Percentiles rank a stretch among this genome's conserved stretches.
These are phyloP conservation scores for Nemotelus pantherinus DNA, from an alignment of 2,888 invertebrate species.

Conservation along the genomic window DNA sequence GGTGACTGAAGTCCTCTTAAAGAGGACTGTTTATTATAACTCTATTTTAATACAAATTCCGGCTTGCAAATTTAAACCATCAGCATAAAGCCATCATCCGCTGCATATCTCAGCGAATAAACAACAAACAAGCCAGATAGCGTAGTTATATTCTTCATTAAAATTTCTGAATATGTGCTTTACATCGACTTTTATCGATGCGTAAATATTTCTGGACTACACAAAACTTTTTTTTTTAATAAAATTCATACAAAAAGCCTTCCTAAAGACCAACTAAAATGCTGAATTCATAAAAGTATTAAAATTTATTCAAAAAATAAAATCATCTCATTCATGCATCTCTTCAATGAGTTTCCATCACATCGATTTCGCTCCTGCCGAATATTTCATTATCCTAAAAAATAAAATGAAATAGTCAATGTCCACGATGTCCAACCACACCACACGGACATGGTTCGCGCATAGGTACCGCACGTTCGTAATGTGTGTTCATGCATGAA, in stretches of 20 bases:
- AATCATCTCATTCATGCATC: not conserved
- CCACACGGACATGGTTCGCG: not conserved
- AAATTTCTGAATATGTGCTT: no score
- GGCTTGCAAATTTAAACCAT: no score
- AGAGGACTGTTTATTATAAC: no score
- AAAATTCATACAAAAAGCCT: not conserved
- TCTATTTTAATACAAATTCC: no score
- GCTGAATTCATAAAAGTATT: constrained; percentile 9
- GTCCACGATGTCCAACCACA: constrained; percentile 19
- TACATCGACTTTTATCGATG: no score
- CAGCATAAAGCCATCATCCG: no score
- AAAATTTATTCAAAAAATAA: constrained; percentile 1
- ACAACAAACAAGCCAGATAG: no score
- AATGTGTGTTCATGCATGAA: constrained; percentile 22
- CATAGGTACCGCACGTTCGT: not conserved
- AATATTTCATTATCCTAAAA: constrained; percentile 27
- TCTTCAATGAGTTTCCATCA: constrained; percentile 11
- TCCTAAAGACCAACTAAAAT: constrained; percentile 7
- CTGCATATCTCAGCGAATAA: no score
- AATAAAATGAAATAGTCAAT: constrained; percentile 1
- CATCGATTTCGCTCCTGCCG: constrained; percentile 15
- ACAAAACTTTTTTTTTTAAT: no score
- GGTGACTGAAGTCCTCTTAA: no score
- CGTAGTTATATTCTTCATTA: no score
- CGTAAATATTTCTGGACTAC: no score